Percentiles rank a stretch among this genome's conserved stretches.
Conservation (phyloP, 2,797 vertebrate genomes). For the Danio jaintianensis region DNA sequence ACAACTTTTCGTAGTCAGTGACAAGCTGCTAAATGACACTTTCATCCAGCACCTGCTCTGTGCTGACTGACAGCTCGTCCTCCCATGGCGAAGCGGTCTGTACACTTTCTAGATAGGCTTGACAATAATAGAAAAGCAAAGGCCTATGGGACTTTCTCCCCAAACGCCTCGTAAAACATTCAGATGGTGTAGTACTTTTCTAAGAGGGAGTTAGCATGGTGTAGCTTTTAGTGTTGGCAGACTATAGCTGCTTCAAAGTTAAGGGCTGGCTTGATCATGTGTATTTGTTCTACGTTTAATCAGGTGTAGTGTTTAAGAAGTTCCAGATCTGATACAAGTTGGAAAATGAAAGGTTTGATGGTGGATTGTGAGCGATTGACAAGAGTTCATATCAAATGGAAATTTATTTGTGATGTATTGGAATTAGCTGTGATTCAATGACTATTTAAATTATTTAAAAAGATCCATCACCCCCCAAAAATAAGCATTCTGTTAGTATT, state of each 20-base stretch:
- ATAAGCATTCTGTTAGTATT: background rate
- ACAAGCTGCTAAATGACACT: conserved; percentile 48
- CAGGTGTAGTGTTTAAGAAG: conserved; percentile 43
- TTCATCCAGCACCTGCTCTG: conserved; percentile 30
- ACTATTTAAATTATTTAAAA: no score
- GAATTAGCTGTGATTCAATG: no score
- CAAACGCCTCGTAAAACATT: conserved; percentile 3
- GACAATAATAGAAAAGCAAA: conserved; percentile 2
- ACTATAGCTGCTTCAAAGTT: conserved; percentile 18
- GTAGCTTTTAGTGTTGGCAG: conserved; percentile 30
- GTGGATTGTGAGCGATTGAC: conserved; percentile 30
- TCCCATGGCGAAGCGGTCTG: conserved; percentile 37
- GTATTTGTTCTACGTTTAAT: conserved; percentile 57
- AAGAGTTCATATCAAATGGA: conserved; percentile 21
- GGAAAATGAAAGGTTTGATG: conserved; percentile 26
- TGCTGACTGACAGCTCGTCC: conserved; percentile 48
- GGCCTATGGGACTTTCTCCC: background rate
- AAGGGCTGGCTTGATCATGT: conserved; percentile 50
- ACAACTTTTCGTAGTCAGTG: conserved; percentile 38
- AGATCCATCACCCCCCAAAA: background rate
- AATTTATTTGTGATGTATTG: background rate
- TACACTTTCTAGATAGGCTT: background rate
- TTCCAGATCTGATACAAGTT: conserved; percentile 25
- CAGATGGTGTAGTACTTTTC: conserved; percentile 16
- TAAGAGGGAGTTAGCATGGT: conserved; percentile 25